phyloP scores from a whole-genome alignment of 2,797 vertebrate genomes.

The Lophotriccus pileatus region DNA sequence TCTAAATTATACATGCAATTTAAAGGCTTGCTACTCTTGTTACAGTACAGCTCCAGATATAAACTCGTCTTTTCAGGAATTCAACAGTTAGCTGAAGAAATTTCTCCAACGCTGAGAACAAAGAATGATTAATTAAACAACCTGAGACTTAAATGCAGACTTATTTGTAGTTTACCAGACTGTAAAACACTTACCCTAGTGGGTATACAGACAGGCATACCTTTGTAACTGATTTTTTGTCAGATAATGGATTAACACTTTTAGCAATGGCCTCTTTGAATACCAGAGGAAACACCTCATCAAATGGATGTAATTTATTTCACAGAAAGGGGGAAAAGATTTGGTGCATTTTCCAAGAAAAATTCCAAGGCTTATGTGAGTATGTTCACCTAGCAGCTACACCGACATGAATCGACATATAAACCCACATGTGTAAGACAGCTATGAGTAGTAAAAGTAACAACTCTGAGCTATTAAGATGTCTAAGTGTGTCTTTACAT shows the following conservation, averaged over 20 bases:
- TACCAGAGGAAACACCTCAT: slow-evolving; percentile 27
- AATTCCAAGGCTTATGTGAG: slow-evolving; percentile 6
- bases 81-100: slow-evolving; percentile 14
- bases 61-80: not conserved
- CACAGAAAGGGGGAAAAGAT: not conserved
- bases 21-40: slow-evolving; percentile 16
- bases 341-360: slow-evolving; percentile 59
- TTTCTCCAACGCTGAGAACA: slow-evolving; percentile 2
- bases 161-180: slow-evolving; percentile 13
- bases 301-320: slow-evolving; percentile 25
- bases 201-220: not conserved
- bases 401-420: slow-evolving; percentile 4
- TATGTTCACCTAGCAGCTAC: slow-evolving; percentile 25
- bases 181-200: not conserved
- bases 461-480: slow-evolving; percentile 42
- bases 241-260: not conserved
- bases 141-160: not conserved
- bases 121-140: slow-evolving; percentile 34
- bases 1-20: not conserved
- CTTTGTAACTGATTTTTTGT: slow-evolving; percentile 31
- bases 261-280: not conserved
- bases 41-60: not conserved
- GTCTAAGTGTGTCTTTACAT: slow-evolving; percentile 59
- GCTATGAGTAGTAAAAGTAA: slow-evolving; percentile 55
- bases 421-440: slow-evolving; percentile 41